phyloP scores from a whole-genome alignment of 37 sponge, comb jelly and placozoan genomes.

The Bolinopsis microptera region DNA sequence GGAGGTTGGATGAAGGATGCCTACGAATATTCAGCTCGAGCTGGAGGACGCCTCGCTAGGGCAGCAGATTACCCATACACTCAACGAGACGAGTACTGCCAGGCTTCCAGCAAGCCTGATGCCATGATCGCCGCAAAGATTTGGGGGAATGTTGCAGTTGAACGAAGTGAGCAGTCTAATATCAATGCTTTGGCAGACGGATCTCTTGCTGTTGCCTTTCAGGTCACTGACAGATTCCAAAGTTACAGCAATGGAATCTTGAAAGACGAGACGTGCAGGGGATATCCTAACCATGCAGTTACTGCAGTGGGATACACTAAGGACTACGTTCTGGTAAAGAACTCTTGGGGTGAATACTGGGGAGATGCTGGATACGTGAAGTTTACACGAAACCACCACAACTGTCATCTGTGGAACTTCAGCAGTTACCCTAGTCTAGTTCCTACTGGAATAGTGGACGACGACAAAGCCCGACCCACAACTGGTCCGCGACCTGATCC shows the following conservation, averaged over 20 bases:
- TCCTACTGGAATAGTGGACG: not conserved
- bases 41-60: conserved; percentile 8
- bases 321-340: conserved; percentile 2
- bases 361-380: conserved; percentile 3
- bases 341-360: not conserved
- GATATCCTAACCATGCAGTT: not conserved
- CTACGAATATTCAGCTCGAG: not conserved
- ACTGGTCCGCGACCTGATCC: not conserved
- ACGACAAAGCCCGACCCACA: not conserved
- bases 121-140: conserved; percentile 40
- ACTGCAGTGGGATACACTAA: not conserved
- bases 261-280: not conserved
- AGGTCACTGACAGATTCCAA: conserved; percentile 17
- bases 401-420: not conserved
- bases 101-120: not conserved
- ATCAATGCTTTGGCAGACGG: conserved; percentile 1
- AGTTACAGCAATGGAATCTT: not conserved
- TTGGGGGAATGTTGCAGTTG: not conserved
- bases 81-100: not conserved
- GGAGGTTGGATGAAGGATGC: not conserved
- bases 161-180: not conserved
- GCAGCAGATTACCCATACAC: not conserved
- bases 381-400: conserved; percentile 5
- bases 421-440: not conserved
- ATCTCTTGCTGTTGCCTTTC: not conserved